Conservation (phyloP, 2,113 vertebrate genomes). For the Numenius arquata region DNA sequence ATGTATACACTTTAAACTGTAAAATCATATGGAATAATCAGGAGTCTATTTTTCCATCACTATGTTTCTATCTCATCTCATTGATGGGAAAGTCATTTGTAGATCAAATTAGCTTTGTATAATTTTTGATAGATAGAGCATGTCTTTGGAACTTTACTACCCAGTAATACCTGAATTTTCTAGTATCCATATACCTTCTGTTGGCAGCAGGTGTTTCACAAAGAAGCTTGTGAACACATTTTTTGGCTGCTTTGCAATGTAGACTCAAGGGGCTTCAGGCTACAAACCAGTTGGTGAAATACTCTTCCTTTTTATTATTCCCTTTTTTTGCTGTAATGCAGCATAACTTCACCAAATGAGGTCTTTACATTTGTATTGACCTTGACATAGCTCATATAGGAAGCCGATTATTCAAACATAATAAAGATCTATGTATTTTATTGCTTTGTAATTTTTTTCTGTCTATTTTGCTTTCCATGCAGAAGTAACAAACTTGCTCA, state of each 20-base stretch:
- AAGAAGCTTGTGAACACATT: not conserved
- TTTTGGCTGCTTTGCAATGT: not conserved
- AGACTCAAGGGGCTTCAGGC: not conserved
- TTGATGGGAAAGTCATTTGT: not conserved
- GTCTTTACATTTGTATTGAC: not conserved
- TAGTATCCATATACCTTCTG: not conserved
- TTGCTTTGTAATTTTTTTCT: not conserved
- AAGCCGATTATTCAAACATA: not conserved
- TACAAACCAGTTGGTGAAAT: not conserved
- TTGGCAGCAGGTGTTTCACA: not conserved
- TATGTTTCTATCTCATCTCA: not conserved
- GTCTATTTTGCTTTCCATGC: not conserved
- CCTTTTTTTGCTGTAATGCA: not conserved
- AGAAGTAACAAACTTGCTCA: not conserved
- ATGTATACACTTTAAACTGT: not conserved
- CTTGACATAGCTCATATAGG: not conserved
- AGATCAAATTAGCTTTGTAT: not conserved
- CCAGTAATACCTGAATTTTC: not conserved
- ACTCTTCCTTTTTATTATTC: not conserved
- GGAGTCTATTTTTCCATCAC: not conserved
- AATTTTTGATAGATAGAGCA: not conserved
- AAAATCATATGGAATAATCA: not conserved
- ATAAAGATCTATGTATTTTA: not conserved
- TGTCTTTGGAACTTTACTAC: not conserved
- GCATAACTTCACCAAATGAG: not conserved